phyloP scores from a whole-genome alignment of 2,113 vertebrate genomes.

The Chauna torquata region DNA sequence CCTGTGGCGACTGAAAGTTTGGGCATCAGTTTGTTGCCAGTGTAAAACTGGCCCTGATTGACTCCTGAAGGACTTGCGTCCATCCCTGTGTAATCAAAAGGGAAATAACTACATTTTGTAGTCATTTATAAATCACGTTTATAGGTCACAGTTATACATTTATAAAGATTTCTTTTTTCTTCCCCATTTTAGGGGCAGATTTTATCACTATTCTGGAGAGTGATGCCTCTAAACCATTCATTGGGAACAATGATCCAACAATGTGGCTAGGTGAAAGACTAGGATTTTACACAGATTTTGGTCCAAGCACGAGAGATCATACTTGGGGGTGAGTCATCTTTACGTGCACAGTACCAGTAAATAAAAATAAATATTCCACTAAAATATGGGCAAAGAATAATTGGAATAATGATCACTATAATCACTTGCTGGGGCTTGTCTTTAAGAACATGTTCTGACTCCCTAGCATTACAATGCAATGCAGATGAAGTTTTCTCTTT shows the following conservation, averaged over 20 bases:
- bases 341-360: background rate
- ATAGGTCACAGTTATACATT: background rate
- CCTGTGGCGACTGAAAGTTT: background rate
- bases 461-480: background rate
- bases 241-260: slow-evolving; percentile 77
- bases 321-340: slow-evolving; percentile 76
- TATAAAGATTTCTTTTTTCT: background rate
- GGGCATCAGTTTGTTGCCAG: background rate
- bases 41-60: background rate
- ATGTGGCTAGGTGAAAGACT: slow-evolving; percentile 78
- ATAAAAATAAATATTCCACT: background rate
- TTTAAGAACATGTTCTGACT: background rate
- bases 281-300: slow-evolving; percentile 81
- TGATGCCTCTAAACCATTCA: slow-evolving; percentile 77
- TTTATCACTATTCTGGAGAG: slow-evolving; percentile 81
- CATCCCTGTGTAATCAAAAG: background rate
- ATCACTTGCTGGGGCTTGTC: background rate
- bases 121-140: background rate
- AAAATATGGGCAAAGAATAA: background rate
- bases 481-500: background rate
- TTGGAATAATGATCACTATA: background rate
- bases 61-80: background rate
- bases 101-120: background rate
- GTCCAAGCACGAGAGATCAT: slow-evolving; percentile 79
- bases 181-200: slow-evolving; percentile 65